Evolutionary conservation across 2,113 vertebrate genomes (phyloP).

Genomic region (Seriola dumerili): DNA sequence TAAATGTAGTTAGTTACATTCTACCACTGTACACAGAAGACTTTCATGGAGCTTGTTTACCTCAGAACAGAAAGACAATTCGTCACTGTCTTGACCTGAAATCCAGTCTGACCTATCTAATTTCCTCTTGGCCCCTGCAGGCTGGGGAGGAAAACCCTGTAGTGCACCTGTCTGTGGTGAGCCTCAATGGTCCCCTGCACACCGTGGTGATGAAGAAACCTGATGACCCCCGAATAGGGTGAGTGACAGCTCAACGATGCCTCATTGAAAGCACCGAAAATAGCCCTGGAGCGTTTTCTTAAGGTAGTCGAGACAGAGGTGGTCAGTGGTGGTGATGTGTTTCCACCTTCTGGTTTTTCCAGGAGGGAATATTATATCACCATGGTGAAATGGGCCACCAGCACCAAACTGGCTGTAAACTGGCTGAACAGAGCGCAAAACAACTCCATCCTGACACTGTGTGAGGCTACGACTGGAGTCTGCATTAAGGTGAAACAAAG

Average conservation of each 20-base stretch:
- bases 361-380: constrained; percentile 96
- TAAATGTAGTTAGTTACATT: not conserved
- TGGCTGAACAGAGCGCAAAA: constrained; percentile 98
- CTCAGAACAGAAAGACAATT: not conserved
- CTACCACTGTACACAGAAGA: not conserved
- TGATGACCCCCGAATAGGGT: constrained; percentile 95
- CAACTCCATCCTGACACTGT: constrained; percentile 95
- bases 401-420: constrained; percentile 97
- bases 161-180: constrained; percentile 93
- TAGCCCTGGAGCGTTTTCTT: not conserved
- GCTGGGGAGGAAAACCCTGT: constrained; percentile 94
- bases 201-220: constrained; percentile 95
- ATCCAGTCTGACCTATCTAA: constrained; percentile 25
- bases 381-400: constrained; percentile 98
- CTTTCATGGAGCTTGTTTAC: not conserved
- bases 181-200: constrained; percentile 94
- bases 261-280: constrained; percentile 8
- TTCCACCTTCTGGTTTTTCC: constrained; percentile 35
- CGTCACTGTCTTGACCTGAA: constrained; percentile 9
- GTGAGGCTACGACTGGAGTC: constrained; percentile 95
- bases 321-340: not conserved
- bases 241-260: constrained; percentile 38
- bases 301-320: not conserved
- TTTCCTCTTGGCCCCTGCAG: constrained; percentile 74
- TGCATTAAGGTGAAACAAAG: constrained; percentile 91